Evolutionary conservation across 1,140 invertebrate genomes (phyloP).

Genomic region (Lordiphosa collinella): DNA sequence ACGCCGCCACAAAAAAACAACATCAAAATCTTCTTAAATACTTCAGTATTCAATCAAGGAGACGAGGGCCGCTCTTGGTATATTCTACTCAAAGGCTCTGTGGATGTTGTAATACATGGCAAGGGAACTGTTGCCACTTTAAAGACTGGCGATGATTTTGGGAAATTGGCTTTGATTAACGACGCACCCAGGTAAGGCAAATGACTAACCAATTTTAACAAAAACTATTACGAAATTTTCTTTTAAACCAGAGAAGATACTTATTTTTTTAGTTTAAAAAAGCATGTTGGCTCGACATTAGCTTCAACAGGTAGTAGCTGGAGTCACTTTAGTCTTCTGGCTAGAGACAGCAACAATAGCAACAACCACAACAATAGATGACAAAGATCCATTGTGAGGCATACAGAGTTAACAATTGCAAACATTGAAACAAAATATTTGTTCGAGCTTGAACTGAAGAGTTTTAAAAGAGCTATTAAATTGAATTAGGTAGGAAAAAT

Average conservation of each 20-base stretch:
- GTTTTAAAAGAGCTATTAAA: too few relatives aligned
- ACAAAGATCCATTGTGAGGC: conserved; percentile 36
- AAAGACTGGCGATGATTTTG: conserved; percentile 93
- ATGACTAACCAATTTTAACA: too few relatives aligned
- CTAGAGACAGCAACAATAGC: conserved; percentile 25
- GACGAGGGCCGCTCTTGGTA: conserved; percentile 95
- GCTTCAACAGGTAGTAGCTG: conserved; percentile 25
- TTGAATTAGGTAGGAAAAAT: too few relatives aligned
- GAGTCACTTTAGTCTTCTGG: conserved; percentile 28
- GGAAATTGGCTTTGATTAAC: conserved; percentile 92
- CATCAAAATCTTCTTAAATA: conserved; percentile 1
- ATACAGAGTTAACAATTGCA: conserved; percentile 50
- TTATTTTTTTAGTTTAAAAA: conserved; percentile 3
- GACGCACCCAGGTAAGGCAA: conserved; percentile 88
- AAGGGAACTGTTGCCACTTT: conserved; percentile 92
- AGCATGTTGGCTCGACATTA: conserved; percentile 30
- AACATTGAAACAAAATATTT: conserved; percentile 61
- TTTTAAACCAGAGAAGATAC: background rate
- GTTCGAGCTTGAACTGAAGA: too few relatives aligned
- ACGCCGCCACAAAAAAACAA: conserved; percentile 4
- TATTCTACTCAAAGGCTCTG: conserved; percentile 90
- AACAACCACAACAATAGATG: conserved; percentile 21
- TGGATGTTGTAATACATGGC: conserved; percentile 92
- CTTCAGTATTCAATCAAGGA: conserved; percentile 91
- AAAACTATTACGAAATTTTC: too few relatives aligned